Percentiles rank a stretch among this genome's conserved stretches.
Evolutionary conservation across 2,888 invertebrate genomes (phyloP).

Genomic region (Acanthopleura granulata): DNA sequence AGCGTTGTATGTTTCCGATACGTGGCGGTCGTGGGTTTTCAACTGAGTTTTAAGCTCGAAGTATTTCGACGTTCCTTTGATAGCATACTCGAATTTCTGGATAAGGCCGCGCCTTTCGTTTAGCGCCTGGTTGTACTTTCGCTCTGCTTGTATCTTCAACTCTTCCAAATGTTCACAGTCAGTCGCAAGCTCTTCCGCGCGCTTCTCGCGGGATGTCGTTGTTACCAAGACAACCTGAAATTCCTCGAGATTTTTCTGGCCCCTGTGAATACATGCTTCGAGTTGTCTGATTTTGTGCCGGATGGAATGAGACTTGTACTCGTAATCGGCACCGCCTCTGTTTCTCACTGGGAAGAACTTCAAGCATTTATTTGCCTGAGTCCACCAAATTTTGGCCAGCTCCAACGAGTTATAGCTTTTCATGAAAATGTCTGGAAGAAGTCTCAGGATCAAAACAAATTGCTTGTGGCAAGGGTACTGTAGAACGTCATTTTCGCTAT

Average conservation of each 20-base stretch:
- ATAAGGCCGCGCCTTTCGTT: slow-evolving; percentile 25
- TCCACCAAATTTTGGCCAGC: slow-evolving; percentile 58
- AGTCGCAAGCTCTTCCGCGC: slow-evolving; percentile 37
- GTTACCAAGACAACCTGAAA: slow-evolving; percentile 36
- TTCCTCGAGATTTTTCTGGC: slow-evolving; percentile 35
- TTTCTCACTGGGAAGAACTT: neutral
- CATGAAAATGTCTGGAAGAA: slow-evolving; percentile 61
- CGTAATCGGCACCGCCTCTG: neutral
- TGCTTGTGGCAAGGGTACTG: slow-evolving; percentile 43
- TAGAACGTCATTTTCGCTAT: slow-evolving; percentile 56
- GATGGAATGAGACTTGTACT: slow-evolving; percentile 31
- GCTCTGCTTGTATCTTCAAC: slow-evolving; percentile 31
- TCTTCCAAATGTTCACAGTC: slow-evolving; percentile 34
- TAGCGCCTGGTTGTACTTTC: slow-evolving; percentile 26
- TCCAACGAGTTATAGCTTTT: slow-evolving; percentile 62
- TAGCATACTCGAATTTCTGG: slow-evolving; percentile 24
- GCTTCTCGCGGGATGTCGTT: slow-evolving; percentile 35
- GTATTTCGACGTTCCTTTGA: slow-evolving; percentile 26
- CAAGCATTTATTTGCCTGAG: slow-evolving; percentile 36
- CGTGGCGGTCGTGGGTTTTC: slow-evolving; percentile 35
- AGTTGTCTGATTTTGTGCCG: slow-evolving; percentile 34
- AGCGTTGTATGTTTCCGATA: slow-evolving; percentile 41
- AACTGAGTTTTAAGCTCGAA: slow-evolving; percentile 34
- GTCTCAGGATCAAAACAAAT: slow-evolving; percentile 53
- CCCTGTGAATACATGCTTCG: slow-evolving; percentile 35